A percentile compares a stretch with the other conserved stretches of the same genome.
Conservation (phyloP, 2,888 invertebrate genomes). For the Spodoptera exigua region DNA sequence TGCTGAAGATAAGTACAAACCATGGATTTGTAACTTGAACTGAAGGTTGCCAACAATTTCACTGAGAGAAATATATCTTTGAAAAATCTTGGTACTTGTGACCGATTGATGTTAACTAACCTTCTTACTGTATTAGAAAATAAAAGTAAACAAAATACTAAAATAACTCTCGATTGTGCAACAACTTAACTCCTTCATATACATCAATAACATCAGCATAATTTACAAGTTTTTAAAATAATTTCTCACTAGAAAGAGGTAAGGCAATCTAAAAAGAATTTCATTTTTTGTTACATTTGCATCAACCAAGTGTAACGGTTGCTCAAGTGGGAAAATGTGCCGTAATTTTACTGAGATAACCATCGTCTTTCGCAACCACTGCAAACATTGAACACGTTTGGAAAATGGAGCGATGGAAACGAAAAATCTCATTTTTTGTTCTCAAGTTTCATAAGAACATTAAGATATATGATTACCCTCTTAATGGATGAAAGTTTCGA, state of each 20-base stretch:
- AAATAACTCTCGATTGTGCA: too few relatives aligned
- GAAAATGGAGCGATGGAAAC: slow-evolving; percentile 49
- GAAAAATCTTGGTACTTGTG: not conserved
- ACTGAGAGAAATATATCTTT: slow-evolving; percentile 20
- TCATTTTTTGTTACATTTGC: slow-evolving; percentile 56
- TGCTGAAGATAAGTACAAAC: slow-evolving; percentile 67
- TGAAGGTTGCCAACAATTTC: slow-evolving; percentile 21
- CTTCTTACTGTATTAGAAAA: too few relatives aligned
- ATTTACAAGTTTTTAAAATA: not conserved
- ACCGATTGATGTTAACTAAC: not conserved
- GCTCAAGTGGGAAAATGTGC: slow-evolving; percentile 70
- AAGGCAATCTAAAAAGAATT: slow-evolving; percentile 39
- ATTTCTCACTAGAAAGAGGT: slow-evolving; percentile 25
- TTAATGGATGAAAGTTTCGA: too few relatives aligned
- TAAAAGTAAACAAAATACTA: too few relatives aligned
- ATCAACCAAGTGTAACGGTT: slow-evolving; percentile 62
- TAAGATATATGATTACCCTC: too few relatives aligned
- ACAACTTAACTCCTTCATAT: slow-evolving; percentile 5
- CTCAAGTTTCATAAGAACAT: slow-evolving; percentile 1
- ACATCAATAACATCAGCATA: not conserved
- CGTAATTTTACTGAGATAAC: slow-evolving; percentile 68
- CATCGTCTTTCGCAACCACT: slow-evolving; percentile 68
- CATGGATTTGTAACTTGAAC: slow-evolving; percentile 54
- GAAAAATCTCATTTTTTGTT: slow-evolving; percentile 22
- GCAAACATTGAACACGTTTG: slow-evolving; percentile 58